A percentile compares a stretch with the other conserved stretches of the same genome.
Evolutionary conservation across 2,797 vertebrate genomes (phyloP).

Genomic region (Ambastaia sidthimunki): DNA sequence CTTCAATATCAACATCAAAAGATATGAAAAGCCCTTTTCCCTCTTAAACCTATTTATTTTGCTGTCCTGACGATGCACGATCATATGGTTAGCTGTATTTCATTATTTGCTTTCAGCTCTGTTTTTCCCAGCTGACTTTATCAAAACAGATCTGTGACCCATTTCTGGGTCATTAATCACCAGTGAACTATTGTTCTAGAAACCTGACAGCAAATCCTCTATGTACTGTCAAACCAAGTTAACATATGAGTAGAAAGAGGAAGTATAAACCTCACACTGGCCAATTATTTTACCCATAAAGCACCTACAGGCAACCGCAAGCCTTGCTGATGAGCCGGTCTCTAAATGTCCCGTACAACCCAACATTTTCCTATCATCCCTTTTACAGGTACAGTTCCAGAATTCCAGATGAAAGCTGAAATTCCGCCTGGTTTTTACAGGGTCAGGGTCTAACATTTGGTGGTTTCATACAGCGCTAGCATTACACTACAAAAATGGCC

Average conservation of each 20-base stretch:
- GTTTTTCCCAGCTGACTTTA: too few species aligned
- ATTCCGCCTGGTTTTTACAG: slow-evolving; percentile 4
- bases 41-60: too few species aligned
- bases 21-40: too few species aligned
- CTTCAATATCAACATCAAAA: too few species aligned
- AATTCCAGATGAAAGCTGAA: slow-evolving; percentile 17
- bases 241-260: background rate
- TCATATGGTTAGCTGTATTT: too few species aligned
- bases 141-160: too few species aligned
- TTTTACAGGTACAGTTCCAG: slow-evolving; percentile 21
- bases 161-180: background rate
- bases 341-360: slow-evolving; percentile 4
- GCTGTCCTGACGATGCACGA: too few species aligned
- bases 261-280: background rate
- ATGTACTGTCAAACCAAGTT: slow-evolving; percentile 3
- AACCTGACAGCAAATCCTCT: background rate
- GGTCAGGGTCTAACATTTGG: slow-evolving; percentile 36
- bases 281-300: background rate
- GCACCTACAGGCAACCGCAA: background rate
- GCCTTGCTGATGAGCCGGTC: background rate
- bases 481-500: slow-evolving; percentile 41
- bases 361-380: background rate
- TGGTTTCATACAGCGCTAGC: slow-evolving; percentile 49
- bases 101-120: too few species aligned
- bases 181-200: background rate